Base-by-base conservation (phyloP, 1,140 invertebrate genomes). In the Vanessa atalanta region DNA sequence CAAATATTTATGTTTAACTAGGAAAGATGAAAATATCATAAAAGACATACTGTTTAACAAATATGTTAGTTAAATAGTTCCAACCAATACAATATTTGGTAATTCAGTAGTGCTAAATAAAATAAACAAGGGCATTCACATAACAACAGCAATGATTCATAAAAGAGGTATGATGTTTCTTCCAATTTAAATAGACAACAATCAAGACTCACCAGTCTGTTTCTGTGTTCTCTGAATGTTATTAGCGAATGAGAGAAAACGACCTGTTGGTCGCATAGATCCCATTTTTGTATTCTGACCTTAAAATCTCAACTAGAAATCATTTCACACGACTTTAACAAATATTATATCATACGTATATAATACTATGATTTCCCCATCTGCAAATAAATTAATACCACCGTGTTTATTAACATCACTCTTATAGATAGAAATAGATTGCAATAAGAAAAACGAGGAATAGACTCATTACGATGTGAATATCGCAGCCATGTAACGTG, bases 191-290 rank as follows among this genome's bases (percentile, higher is more conserved):
- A 48, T 55, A 47, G 11, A 53, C n/a, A 20, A 72, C 31, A 61
- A n/a, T 57, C 61, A 53, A 53, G 23, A 83, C 83, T 83, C 76
- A 93, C 92, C 92, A 85, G 87, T 66, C 83, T 87, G 91, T 79
- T 93, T 93, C 78, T 90, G 89, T 78, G 91, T 84, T 75, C 92
- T 90, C 78, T 93, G 93, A 65, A 93, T 92, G 75, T 93, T 93
- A 75, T 89, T 92, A n/a, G 88, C 82, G 73, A 93, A 93, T 65
- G 90, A 88, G 51, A 93, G 84, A 77, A 93, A 93, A 70, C 91
- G 80, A 82, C 91, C 91, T 60, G 88, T 89, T 65, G 92, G 92
- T 78, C 91, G 88, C 86, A 93, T 92, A 74, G 93, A 93, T 73
- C 93, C 92, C 93, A 93, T 93, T 65, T 86, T 88, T 74, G 68